Evolutionary conservation across 2,888 invertebrate species (phyloP).

Genomic region (Limenitis camilla): DNA sequence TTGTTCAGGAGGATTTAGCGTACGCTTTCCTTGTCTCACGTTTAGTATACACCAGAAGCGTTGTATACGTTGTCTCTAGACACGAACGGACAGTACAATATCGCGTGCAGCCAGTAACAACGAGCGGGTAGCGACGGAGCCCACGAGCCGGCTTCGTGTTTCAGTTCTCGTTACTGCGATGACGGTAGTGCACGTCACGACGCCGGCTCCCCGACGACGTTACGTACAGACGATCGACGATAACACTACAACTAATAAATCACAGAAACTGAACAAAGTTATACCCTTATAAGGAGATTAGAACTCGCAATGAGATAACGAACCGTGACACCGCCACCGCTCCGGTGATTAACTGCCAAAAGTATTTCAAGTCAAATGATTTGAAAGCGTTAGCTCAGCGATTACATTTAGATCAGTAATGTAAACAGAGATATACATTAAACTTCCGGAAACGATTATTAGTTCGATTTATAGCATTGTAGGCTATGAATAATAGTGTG

Average conservation of each 20-base stretch:
- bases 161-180: constrained; percentile 63
- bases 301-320: constrained; percentile 63
- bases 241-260: constrained; percentile 65
- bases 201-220: constrained; percentile 39
- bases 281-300: constrained; percentile 61
- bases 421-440: constrained; percentile 63
- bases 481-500: constrained; percentile 36
- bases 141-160: constrained; percentile 26
- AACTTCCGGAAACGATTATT: constrained; percentile 57
- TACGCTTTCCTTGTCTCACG: constrained; percentile 49
- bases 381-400: constrained; percentile 47
- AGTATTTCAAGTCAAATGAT: constrained; percentile 50
- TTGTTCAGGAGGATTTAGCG: constrained; percentile 33
- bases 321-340: constrained; percentile 43
- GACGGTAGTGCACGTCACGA: constrained; percentile 56
- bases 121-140: constrained; percentile 35
- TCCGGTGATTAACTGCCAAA: constrained; percentile 56
- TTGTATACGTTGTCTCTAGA: constrained; percentile 25
- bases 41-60: constrained; percentile 35
- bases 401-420: constrained; percentile 53
- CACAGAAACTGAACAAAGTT: constrained; percentile 51
- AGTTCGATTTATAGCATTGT: constrained; percentile 39
- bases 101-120: constrained; percentile 38
- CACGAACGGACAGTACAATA: constrained; percentile 36
- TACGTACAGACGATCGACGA: constrained; percentile 54